Evolutionary conservation across 2,797 vertebrate genomes (phyloP), one percentile per base, ranked within the genome.

Genomic region (Percopsis omiscomaycus): DNA sequence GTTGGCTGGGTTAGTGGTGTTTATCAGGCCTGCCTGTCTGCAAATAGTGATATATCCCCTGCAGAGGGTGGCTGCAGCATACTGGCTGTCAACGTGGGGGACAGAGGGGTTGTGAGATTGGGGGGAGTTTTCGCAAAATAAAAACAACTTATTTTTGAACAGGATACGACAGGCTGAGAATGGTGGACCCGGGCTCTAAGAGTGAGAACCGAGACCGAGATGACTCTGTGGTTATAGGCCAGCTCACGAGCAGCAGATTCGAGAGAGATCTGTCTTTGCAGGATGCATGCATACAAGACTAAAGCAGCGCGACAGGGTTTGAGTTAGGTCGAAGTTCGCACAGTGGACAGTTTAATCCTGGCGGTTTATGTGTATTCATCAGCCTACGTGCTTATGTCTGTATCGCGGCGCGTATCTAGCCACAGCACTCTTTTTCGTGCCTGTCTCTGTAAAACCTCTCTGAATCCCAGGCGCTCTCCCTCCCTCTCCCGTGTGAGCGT

Each of bases 401-500:
- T 55, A 49, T 46, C 54, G 57, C 13, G 22, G 66, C 71, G 59
- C 69, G 68, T 66, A 55, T 67, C 63, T 52, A 59, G 37, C 60
- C 59, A 15, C 71, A 69, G 77, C 66, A 81, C 73, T 81, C 11
- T 66, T 68, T 78, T 73, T 82, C 63, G 72, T 87, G 47, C 49
- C 80, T 86, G 79, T 74, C 74, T 62, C 82, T 58, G 76, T 70
- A 73, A 82, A 78, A 73, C 64, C 69, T 74, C 67, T 77, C 55
- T 16, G 73, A 71, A 51, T 61, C 22, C 11, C 2, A 28, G 16
- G 47, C 37, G 57, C 44, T 45, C 13, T 3, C 32, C 55, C 28
- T 55, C 47, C 62, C 53, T 52, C 55, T 59, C 87, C 88, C 55
- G 80, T 88, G 83, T 83, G 74, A 88, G 82, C 86, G 86, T 92